Evolutionary conservation across 2,113 vertebrate genomes (phyloP).

Genomic region (Osmerus mordax): DNA sequence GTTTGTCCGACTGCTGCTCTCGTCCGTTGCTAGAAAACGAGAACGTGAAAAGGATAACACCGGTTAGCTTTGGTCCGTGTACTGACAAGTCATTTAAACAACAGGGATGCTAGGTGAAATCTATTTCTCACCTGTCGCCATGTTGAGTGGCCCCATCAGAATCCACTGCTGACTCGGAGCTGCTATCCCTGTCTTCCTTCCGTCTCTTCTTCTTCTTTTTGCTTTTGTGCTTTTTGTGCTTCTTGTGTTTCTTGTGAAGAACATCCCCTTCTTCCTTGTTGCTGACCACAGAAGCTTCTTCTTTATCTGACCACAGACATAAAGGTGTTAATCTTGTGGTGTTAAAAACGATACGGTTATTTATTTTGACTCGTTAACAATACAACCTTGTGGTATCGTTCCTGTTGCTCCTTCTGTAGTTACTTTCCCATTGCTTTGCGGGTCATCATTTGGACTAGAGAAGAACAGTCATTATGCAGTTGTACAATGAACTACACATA

Average conservation of each 20-base stretch:
- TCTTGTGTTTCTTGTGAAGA: conserved; percentile 77
- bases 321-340: background rate
- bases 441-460: too few species aligned
- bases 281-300: conserved; percentile 27
- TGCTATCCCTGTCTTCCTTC: conserved; percentile 78
- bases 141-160: conserved; percentile 56
- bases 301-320: conserved; percentile 15
- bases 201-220: conserved; percentile 92
- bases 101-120: background rate
- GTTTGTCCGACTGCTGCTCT: background rate
- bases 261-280: conserved; percentile 63
- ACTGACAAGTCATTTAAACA: background rate
- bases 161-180: conserved; percentile 67
- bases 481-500: too few species aligned
- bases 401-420: too few species aligned
- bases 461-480: too few species aligned
- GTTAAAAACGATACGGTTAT: too few species aligned
- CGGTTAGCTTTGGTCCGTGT: background rate
- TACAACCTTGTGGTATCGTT: too few species aligned
- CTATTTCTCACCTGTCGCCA: conserved; percentile 32
- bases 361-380: too few species aligned
- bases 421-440: too few species aligned
- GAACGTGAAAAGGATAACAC: background rate
- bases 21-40: background rate
- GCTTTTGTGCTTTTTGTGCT: conserved; percentile 91